phyloP scores from a whole-genome alignment of 1,140 invertebrate genomes.

The Sarcophaga bullata region DNA sequence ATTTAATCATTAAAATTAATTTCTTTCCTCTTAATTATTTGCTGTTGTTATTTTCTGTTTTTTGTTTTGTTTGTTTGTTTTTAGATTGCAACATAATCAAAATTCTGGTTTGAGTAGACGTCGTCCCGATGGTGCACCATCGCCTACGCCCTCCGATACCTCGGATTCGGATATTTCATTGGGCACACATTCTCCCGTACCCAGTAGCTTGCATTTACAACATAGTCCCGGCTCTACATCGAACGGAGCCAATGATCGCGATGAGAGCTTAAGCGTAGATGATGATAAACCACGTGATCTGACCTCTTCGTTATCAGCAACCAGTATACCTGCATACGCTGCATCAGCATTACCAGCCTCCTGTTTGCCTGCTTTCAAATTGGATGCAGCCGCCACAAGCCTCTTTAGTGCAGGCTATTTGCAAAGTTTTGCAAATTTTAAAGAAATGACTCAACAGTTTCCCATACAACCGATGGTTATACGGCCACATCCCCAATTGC shows the following conservation, averaged over 20 bases:
- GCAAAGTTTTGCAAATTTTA: slow-evolving; percentile 63
- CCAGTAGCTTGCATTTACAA: slow-evolving; percentile 63
- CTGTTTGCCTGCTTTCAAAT: slow-evolving; percentile 58
- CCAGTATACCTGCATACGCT: slow-evolving; percentile 49
- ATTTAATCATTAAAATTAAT: too few species aligned
- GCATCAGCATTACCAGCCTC: slow-evolving; percentile 47
- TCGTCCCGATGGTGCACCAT: slow-evolving; percentile 60
- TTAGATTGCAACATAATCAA: slow-evolving; percentile 65
- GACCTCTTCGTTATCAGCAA: slow-evolving; percentile 54
- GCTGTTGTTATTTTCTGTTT: too few species aligned
- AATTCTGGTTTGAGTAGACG: slow-evolving; percentile 60
- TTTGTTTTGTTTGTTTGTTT: too few species aligned
- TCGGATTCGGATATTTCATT: slow-evolving; percentile 69
- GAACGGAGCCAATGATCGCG: slow-evolving; percentile 62
- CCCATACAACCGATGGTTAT: slow-evolving; percentile 64
- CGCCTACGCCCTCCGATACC: slow-evolving; percentile 65
- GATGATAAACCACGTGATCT: slow-evolving; percentile 63
- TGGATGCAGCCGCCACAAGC: slow-evolving; percentile 58
- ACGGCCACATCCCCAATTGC: slow-evolving; percentile 64
- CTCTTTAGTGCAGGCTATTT: slow-evolving; percentile 64
- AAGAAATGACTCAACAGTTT: slow-evolving; percentile 64
- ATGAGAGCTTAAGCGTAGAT: slow-evolving; percentile 62
- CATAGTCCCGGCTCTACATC: slow-evolving; percentile 65
- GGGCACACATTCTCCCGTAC: slow-evolving; percentile 69
- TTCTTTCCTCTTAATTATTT: background rate